Conservation (phyloP, 2,888 invertebrate genomes). For the Eucriotettix oculatus region DNA sequence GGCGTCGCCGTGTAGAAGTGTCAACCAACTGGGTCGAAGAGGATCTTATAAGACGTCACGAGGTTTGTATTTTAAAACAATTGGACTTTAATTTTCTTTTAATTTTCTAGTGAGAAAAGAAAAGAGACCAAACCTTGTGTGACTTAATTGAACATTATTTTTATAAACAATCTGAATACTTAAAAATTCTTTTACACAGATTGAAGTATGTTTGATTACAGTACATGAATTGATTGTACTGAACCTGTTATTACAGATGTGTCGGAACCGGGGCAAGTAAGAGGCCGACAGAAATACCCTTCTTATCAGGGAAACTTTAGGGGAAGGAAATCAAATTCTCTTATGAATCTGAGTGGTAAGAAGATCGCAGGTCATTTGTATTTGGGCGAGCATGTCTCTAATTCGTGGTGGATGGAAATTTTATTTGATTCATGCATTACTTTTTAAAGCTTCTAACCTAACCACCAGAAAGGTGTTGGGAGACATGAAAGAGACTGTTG, state of each 20-base stretch:
- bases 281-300: slow-evolving; percentile 70
- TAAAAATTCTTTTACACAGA: too few relatives aligned
- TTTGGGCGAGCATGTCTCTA: slow-evolving; percentile 19
- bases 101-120: too few relatives aligned
- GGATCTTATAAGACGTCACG: slow-evolving; percentile 78
- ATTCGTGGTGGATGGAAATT: slow-evolving; percentile 8
- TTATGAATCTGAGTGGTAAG: slow-evolving; percentile 95
- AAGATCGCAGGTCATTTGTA: slow-evolving; percentile 15
- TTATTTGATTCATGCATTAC: neutral
- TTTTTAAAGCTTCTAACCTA: too few relatives aligned
- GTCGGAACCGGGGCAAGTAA: slow-evolving; percentile 58
- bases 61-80: slow-evolving; percentile 38
- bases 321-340: slow-evolving; percentile 82
- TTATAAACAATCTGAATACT: neutral
- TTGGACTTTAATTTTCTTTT: too few relatives aligned
- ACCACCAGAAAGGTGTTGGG: too few relatives aligned
- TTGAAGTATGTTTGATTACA: too few relatives aligned
- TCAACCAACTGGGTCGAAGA: slow-evolving; percentile 51
- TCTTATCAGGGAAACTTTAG: slow-evolving; percentile 76
- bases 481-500: too few relatives aligned
- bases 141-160: too few relatives aligned
- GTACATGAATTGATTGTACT: too few relatives aligned
- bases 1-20: slow-evolving; percentile 50
- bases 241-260: slow-evolving; percentile 50
- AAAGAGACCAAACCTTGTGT: too few relatives aligned